Percentiles rank a stretch among this genome's conserved stretches.
These are phyloP conservation scores for Vanacampus margaritifer DNA, from an alignment of 2,113 vertebrate genomes.

Conservation along the genomic window DNA sequence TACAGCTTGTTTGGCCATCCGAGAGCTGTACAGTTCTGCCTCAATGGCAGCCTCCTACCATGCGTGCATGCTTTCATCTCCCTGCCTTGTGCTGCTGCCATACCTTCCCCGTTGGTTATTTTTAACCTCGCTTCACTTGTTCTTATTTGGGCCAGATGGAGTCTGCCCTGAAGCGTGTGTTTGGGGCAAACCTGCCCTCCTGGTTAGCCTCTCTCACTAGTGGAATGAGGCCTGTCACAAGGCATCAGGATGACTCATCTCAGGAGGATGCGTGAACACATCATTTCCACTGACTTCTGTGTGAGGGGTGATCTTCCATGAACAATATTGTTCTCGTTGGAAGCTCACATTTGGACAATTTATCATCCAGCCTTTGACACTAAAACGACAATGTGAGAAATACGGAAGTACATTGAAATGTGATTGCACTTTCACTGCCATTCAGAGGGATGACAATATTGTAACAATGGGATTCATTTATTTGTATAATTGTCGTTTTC, in stretches of 20 bases:
- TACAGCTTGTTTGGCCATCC: conserved; percentile 46
- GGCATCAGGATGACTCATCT: conserved; percentile 70
- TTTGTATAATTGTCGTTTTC: background rate
- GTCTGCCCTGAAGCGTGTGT: conserved; percentile 64
- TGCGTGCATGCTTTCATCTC: conserved; percentile 42
- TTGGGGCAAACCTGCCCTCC: conserved; percentile 57
- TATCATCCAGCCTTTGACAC: conserved; percentile 43
- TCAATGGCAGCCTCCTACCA: conserved; percentile 31
- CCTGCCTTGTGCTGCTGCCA: conserved; percentile 49
- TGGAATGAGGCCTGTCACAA: conserved; percentile 69
- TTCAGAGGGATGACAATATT: background rate
- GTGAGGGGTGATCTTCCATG: conserved; percentile 62
- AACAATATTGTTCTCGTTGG: conserved; percentile 60
- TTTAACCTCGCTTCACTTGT: conserved; percentile 60
- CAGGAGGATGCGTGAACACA: conserved; percentile 61
- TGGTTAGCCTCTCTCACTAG: conserved; percentile 62
- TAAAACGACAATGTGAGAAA: conserved; percentile 11
- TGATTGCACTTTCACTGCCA: conserved; percentile 9
- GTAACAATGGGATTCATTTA: too few relatives aligned
- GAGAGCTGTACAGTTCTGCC: conserved; percentile 33
- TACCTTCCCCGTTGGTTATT: conserved; percentile 65
- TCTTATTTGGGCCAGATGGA: conserved; percentile 69
- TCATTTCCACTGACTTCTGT: conserved; percentile 62
- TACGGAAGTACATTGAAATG: conserved; percentile 37
- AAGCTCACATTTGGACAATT: conserved; percentile 58